Evolutionary conservation across 2,797 vertebrate genomes (phyloP).

Genomic region (Melanitta fusca): DNA sequence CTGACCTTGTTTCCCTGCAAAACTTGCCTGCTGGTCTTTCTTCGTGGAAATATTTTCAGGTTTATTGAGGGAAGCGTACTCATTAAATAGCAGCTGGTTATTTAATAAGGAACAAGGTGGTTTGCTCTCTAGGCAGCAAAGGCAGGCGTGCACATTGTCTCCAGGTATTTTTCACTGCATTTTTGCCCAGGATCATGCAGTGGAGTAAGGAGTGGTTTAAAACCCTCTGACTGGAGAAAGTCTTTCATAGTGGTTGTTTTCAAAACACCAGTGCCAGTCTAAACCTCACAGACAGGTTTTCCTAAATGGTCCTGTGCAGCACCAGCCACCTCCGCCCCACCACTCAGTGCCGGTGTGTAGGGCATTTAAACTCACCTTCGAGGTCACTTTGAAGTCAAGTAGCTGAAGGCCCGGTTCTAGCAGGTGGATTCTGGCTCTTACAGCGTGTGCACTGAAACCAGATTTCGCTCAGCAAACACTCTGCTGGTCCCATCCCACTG

Average conservation of each 20-base stretch:
- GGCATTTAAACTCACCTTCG: constrained; percentile 27
- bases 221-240: neutral
- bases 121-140: constrained; percentile 9
- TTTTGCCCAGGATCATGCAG: neutral
- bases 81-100: neutral
- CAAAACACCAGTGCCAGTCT: neutral
- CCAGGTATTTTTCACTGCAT: neutral
- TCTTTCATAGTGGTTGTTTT: constrained; percentile 29
- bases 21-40: neutral
- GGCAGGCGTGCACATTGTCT: neutral
- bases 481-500: neutral
- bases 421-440: constrained; percentile 64
- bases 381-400: constrained; percentile 60
- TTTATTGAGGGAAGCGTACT: neutral
- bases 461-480: neutral
- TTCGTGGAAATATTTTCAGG: constrained; percentile 11
- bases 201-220: neutral
- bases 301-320: neutral
- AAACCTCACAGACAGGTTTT: constrained; percentile 32
- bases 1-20: constrained; percentile 4
- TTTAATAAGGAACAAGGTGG: neutral
- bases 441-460: constrained; percentile 28
- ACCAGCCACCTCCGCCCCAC: neutral
- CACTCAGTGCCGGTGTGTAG: neutral
- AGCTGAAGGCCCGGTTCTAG: constrained; percentile 23